Evolutionary conservation across 1,140 invertebrate species (phyloP).

Genomic region (Plutomurus gul): DNA sequence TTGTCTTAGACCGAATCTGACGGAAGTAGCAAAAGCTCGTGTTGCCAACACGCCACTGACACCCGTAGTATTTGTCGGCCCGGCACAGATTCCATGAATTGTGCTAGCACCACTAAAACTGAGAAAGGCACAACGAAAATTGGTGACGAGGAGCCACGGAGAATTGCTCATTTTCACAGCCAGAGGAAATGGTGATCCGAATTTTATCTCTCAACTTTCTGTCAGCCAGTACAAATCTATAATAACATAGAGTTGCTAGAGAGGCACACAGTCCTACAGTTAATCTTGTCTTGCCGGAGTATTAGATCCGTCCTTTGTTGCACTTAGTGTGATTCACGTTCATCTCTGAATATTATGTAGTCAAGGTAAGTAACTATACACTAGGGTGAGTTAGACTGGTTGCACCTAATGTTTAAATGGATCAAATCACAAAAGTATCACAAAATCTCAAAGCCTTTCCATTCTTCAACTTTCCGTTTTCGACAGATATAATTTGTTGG

Average conservation of each 20-base stretch:
- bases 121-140: constrained; percentile 20
- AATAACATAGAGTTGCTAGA: too few species aligned
- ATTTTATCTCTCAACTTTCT: not conserved
- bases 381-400: too few species aligned
- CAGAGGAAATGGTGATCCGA: not conserved
- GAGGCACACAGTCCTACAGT: too few species aligned
- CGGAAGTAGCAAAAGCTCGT: constrained; percentile 19
- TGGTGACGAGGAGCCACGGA: not conserved
- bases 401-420: not conserved
- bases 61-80: constrained; percentile 1
- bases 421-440: constrained; percentile 27
- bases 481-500: too few species aligned
- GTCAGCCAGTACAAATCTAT: not conserved
- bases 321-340: too few species aligned
- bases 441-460: not conserved
- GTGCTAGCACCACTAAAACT: constrained; percentile 10
- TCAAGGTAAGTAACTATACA: too few species aligned
- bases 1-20: not conserved
- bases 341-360: too few species aligned
- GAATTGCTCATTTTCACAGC: constrained; percentile 27
- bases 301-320: too few species aligned
- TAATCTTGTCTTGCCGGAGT: too few species aligned
- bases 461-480: not conserved
- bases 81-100: constrained; percentile 6
- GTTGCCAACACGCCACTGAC: constrained; percentile 4